Evolutionary conservation across 2,888 invertebrate genomes (phyloP), one percentile per base, ranked within the genome.

Genomic region (Notodonta ziczac): DNA sequence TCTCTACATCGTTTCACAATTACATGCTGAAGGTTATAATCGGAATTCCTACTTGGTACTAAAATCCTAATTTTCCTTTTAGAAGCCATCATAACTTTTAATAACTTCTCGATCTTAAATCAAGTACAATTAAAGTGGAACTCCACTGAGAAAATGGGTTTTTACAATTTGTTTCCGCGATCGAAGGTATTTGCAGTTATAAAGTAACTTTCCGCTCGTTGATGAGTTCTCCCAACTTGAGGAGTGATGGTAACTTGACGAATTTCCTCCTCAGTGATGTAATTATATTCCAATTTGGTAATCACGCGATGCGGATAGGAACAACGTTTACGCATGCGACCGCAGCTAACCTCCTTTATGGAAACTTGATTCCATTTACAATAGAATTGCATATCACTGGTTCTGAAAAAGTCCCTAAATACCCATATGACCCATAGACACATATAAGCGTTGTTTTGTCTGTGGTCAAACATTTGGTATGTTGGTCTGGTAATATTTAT

Each of bases 161-260:
- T 16, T 50, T 50, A 9, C n/a, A 50, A 16, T 16, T 52, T 12
- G 16, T 13, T 32, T 32, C 52, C 32, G 52, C 10, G 13, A 52
- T 35, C 32, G 52, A 52, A 32, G 13, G 24, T 35, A 32, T 32
- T 52, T 12, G 32, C 7, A 52, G 32, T 52, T 52, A 13, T 5
- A 12, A 52, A 52, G 32, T 52, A 24, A 32, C 32, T 32, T 52
- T 52, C 52, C 52, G 52, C 32, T 52, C 52, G 32, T 12, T 52
- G 32, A 52, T 32, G 32, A 52, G 52, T 52, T 52, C 32, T 32
- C 5, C 32, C 6, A 52, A 52, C 52, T 32, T 52, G 14, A 16
- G 48, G 14, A 44, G 46, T n/a, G 32, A 32, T 52, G 13, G 52
- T 52, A 51, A 51, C 51, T 24, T 32, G 52, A 10, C 12, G 13